Evolutionary conservation across 2,113 vertebrate genomes (phyloP).

Genomic region (Shinisaurus crocodilurus): DNA sequence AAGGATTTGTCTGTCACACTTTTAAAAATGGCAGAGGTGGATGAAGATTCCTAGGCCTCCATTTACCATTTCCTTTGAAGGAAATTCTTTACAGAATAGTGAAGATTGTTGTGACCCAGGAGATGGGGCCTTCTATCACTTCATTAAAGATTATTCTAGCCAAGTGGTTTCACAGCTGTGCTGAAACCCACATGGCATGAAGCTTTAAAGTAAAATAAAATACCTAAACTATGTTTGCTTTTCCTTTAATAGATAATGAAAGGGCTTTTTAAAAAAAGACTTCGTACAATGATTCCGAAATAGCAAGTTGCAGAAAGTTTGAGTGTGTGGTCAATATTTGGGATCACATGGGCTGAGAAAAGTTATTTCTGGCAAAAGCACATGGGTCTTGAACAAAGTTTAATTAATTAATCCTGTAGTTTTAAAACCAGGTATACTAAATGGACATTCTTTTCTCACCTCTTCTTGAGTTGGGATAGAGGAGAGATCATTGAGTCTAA

Average conservation of each 20-base stretch:
- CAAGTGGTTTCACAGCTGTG: constrained; percentile 20
- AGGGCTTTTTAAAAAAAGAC: not conserved
- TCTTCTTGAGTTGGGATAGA: not conserved
- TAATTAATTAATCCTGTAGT: not conserved
- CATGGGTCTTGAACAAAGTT: not conserved
- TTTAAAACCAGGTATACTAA: not conserved
- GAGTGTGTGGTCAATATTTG: not conserved
- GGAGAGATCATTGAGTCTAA: not conserved
- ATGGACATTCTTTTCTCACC: not conserved
- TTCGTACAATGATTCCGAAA: not conserved
- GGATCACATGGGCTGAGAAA: not conserved
- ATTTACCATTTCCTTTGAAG: constrained; percentile 24
- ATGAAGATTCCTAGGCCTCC: constrained; percentile 7
- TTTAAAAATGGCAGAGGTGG: constrained; percentile 26
- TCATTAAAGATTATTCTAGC: constrained; percentile 1
- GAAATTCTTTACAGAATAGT: constrained; percentile 23
- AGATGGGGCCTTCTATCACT: constrained; percentile 2
- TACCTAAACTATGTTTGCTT: not conserved
- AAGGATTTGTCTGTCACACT: constrained; percentile 45
- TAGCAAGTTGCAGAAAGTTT: not conserved
- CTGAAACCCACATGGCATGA: constrained; percentile 8
- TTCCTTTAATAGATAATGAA: constrained; percentile 14
- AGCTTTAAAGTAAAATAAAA: constrained; percentile 13
- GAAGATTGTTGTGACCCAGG: constrained; percentile 7
- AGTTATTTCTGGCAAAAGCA: not conserved